Base-by-base conservation (phyloP, 2,113 vertebrate genomes). In the Psettodes erumei region DNA sequence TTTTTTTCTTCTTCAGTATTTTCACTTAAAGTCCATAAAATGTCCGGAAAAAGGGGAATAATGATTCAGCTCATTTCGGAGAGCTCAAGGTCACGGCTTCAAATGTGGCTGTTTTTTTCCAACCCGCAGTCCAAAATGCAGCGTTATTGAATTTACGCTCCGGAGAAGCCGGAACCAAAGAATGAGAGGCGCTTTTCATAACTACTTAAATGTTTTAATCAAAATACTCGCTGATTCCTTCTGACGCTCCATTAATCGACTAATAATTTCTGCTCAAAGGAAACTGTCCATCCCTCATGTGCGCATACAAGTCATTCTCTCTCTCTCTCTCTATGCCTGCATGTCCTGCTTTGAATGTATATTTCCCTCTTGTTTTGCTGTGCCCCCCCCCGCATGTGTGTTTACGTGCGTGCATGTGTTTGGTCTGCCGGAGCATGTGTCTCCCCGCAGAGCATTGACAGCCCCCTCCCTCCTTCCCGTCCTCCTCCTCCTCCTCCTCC, bases 381-480 rank as follows among this genome's bases (percentile, higher is more conserved):
- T 48, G 51, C 35, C 51, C 18, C 53, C 58, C 4, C 32, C 13
- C 23, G 71, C 76, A 19, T 54, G 66, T 62, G 66, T 55, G 67
- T 67, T 42, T 60, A 40, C 50, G 47, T 71, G 43, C n/a, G 54
- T 65, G 64, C 23, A 2, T 67, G 63, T 85, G 86, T 88, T 86
- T 84, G 77, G 85, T 79, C 79, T 77, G 60, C 66, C 59, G 56
- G 71, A 84, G 86, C 81, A 82, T 90, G 79, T 77, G 89, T 90
- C 83, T 91, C 85, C 72, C 84, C 27, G 27, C 66, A 56, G 86
- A 86, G 87, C 86, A 78, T 58, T 83, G 79, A 88, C 86, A 87
- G 74, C 65, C 85, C 73, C 88, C 77, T 54, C 56, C 59, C 23
- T 53, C 63, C 16, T 27, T 38, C 12, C 4, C 25, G 1, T 28